phyloP scores from a whole-genome alignment of 1,140 invertebrate genomes.

The Pteromalus puparum region DNA sequence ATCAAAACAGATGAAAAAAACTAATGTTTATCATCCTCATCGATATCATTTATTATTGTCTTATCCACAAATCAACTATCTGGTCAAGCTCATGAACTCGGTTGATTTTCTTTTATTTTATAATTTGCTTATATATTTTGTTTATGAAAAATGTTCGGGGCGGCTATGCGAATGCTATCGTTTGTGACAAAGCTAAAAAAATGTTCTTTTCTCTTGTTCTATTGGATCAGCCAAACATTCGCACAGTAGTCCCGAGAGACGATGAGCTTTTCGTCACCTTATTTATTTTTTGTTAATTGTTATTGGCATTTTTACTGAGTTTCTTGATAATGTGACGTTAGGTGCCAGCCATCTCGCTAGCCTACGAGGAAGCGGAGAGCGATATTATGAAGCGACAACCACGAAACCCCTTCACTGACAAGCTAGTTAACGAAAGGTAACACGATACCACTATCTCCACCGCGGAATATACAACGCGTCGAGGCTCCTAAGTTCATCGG shows the following conservation, averaged over 20 bases:
- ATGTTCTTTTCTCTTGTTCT: too few relatives aligned
- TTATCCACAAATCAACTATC: not conserved
- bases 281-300: constrained; percentile 19
- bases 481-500: constrained; percentile 26
- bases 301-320: constrained; percentile 67
- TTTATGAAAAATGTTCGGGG: not conserved
- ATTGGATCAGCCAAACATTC: not conserved
- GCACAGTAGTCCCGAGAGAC: not conserved
- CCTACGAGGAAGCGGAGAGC: constrained; percentile 99
- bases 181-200: not conserved
- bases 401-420: constrained; percentile 92
- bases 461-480: constrained; percentile 6
- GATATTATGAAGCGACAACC: constrained; percentile 99
- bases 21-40: constrained; percentile 19
- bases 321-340: constrained; percentile 77
- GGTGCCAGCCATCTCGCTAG: constrained; percentile 99
- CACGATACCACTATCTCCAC: constrained; percentile 61
- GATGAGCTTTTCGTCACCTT: not conserved
- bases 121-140: constrained; percentile 8
- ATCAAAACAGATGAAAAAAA: not conserved
- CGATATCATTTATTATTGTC: constrained; percentile 18
- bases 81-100: constrained; percentile 12
- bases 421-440: constrained; percentile 91
- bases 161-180: not conserved
- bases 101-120: not conserved